Conservation (phyloP, 2,113 vertebrate species). For the Chaenogobius annularis region DNA sequence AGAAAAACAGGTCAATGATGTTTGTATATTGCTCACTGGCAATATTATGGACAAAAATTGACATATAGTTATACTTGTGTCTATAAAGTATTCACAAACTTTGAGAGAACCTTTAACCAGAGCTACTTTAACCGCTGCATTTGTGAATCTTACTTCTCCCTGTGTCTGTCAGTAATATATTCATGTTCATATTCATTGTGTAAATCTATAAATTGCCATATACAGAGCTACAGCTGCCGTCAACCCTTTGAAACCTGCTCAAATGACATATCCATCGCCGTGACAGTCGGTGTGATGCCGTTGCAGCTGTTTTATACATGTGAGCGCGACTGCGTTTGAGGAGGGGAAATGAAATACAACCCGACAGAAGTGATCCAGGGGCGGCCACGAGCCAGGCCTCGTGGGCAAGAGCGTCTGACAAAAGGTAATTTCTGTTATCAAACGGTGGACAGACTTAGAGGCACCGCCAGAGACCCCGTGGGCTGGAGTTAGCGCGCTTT, state of each 20-base stretch:
- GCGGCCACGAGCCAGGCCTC: not conserved
- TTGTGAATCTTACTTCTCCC: no score
- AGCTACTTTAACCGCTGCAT: not conserved
- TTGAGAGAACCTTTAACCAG: not conserved
- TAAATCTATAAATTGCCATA: not conserved
- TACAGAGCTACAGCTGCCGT: not conserved
- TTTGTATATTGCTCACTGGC: no score
- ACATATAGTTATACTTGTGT: no score
- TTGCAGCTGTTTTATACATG: not conserved
- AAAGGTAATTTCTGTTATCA: conserved; percentile 11
- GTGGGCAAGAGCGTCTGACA: not conserved
- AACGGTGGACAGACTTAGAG: not conserved
- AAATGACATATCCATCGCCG: not conserved
- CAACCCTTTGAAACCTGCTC: not conserved
- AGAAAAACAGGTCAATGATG: no score
- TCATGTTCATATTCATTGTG: not conserved
- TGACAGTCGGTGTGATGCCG: conserved; percentile 2
- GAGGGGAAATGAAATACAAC: not conserved
- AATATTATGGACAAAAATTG: no score
- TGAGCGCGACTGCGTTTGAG: not conserved
- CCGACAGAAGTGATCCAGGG: no score
- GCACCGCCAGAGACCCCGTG: not conserved
- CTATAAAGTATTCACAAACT: no score
- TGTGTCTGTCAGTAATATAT: not conserved
- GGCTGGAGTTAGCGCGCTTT: not conserved